Conservation (phyloP, 2,113 vertebrate species). For the Sylvietta virens region DNA sequence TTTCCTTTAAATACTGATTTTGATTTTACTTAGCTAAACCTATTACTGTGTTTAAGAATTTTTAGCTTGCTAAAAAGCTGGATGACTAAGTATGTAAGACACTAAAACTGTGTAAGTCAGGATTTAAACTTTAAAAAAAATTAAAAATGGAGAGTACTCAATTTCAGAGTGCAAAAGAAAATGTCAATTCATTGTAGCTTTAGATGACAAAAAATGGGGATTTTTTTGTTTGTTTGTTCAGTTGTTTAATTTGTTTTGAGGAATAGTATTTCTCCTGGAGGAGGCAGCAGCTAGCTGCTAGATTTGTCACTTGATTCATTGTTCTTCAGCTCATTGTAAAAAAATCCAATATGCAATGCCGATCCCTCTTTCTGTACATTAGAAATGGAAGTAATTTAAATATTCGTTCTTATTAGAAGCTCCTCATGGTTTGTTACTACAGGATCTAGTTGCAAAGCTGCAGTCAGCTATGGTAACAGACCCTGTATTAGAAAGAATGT, state of each 20-base stretch:
- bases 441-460: not conserved
- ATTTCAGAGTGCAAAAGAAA: not conserved
- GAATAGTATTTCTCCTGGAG: not conserved
- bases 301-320: not conserved
- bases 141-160: accelerated
- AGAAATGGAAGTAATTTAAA: not conserved
- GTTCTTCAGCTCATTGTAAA: not conserved
- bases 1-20: not conserved
- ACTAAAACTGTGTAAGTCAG: accelerated
- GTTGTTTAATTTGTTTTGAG: not conserved
- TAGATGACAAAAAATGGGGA: accelerated
- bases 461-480: not conserved
- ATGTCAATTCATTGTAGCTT: not conserved
- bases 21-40: not conserved
- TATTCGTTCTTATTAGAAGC: not conserved
- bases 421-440: not conserved
- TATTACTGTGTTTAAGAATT: not conserved
- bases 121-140: not conserved
- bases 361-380: not conserved
- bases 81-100: not conserved
- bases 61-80: not conserved
- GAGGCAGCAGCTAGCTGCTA: not conserved
- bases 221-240: not conserved
- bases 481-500: not conserved
- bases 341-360: not conserved